These are phyloP conservation scores for Procambarus clarkii DNA, from an alignment of 1,140 invertebrate genomes.

Conservation along the genomic window DNA sequence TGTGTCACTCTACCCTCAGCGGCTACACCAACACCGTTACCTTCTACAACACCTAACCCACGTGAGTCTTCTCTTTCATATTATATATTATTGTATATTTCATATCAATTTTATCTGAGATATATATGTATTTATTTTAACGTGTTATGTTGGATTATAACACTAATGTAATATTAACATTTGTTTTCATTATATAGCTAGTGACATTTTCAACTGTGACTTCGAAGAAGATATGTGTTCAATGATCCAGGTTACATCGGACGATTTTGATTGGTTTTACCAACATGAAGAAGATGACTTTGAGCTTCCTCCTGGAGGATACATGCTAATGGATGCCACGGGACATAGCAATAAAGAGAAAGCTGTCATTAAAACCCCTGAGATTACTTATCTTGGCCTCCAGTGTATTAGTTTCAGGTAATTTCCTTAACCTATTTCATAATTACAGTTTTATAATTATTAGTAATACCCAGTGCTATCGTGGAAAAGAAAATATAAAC, in stretches of 20 bases:
- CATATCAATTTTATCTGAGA: not conserved
- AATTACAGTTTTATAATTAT: too few species aligned
- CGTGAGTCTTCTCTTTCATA: not conserved
- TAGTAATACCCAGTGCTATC: not conserved
- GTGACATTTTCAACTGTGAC: constrained; percentile 51
- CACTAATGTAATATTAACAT: not conserved
- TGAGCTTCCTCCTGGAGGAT: constrained; percentile 36
- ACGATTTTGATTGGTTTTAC: constrained; percentile 42
- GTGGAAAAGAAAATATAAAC: not conserved
- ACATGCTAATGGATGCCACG: constrained; percentile 26
- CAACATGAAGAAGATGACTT: constrained; percentile 26
- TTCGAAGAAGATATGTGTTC: constrained; percentile 35
- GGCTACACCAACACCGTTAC: constrained; percentile 4
- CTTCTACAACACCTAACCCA: constrained; percentile 1
- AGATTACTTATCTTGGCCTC: not conserved
- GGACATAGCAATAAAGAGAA: not conserved
- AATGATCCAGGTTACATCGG: constrained; percentile 5
- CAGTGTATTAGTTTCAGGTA: constrained; percentile 47
- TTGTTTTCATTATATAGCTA: not conserved
- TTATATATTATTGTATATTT: not conserved
- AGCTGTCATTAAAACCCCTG: constrained; percentile 40
- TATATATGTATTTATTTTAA: not conserved
- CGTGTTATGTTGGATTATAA: not conserved
- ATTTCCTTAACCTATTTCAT: not conserved
- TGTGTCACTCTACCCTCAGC: constrained; percentile 27